A percentile compares a stretch with the other conserved stretches of the same genome.
These are phyloP conservation scores for Plutella xylostella DNA, from an alignment of 2,888 invertebrate genomes.

Conservation along the genomic window DNA sequence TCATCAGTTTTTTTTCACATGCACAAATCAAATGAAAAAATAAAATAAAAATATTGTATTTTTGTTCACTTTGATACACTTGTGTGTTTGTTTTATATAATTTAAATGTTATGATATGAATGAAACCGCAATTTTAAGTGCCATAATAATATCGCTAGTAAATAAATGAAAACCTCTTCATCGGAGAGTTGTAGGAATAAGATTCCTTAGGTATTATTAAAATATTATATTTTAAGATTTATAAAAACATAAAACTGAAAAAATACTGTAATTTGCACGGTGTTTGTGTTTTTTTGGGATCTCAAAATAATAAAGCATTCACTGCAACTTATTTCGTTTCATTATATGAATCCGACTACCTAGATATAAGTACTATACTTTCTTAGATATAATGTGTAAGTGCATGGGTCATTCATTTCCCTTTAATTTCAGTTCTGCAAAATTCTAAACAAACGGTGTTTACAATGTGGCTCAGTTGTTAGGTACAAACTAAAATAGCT, in stretches of 20 bases:
- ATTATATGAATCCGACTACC: no score
- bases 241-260: constrained; percentile 20
- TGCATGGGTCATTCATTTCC: no score
- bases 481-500: no score
- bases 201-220: constrained; percentile 1
- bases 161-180: neutral
- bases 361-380: no score
- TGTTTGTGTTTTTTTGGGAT: constrained; percentile 67
- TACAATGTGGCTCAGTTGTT: no score
- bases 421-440: no score
- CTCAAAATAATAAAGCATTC: constrained; percentile 64
- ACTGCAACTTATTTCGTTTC: no score
- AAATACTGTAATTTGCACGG: constrained; percentile 43
- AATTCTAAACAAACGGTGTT: no score
- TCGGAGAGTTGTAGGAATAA: constrained; percentile 1
- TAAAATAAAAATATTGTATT: constrained; percentile 25
- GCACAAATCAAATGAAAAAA: constrained; percentile 43
- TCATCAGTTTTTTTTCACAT: constrained; percentile 27
- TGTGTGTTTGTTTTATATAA: constrained; percentile 21
- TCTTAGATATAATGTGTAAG: no score
- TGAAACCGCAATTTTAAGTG: constrained; percentile 55
- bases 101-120: constrained; percentile 23
- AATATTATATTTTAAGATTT: neutral
- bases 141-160: constrained; percentile 32
- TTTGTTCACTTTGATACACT: constrained; percentile 29